These are phyloP conservation scores for Anguilla rostrata DNA, from an alignment of 2,113 vertebrate genomes.

Conservation along the genomic window DNA sequence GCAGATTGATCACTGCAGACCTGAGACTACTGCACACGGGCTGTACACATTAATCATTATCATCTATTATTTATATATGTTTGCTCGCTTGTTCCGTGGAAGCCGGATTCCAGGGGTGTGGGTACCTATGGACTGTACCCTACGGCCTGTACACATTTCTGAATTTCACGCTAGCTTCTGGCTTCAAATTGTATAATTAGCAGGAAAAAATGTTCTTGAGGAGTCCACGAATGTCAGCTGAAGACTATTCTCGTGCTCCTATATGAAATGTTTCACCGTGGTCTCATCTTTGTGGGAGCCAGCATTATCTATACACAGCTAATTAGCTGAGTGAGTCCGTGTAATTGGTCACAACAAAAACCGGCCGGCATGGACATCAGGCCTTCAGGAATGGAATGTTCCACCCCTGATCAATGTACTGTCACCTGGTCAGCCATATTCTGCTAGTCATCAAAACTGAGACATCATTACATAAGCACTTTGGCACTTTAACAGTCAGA, in stretches of 20 bases:
- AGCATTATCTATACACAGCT: no score
- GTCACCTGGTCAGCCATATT: no score
- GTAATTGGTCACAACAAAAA: no score
- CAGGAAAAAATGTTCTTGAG: background rate
- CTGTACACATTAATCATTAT: background rate
- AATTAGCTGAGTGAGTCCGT: no score
- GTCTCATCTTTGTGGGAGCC: background rate
- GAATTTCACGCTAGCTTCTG: background rate
- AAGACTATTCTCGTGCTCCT: background rate
- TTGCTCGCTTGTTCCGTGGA: background rate
- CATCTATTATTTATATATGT: background rate
- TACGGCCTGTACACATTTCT: background rate
- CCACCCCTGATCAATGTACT: no score
- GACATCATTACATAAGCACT: no score
- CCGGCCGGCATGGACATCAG: no score
- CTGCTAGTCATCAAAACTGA: no score
- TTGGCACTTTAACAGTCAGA: no score
- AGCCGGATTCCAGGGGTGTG: background rate
- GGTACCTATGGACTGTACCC: background rate
- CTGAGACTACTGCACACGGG: background rate
- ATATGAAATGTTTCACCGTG: background rate
- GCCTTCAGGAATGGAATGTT: no score
- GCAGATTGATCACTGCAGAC: background rate
- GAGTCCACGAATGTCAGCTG: background rate
- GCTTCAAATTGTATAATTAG: background rate